A percentile compares a stretch with the other conserved stretches of the same genome.
These are phyloP conservation scores for Mamestra brassicae DNA, from an alignment of 2,888 invertebrate species.

Conservation along the genomic window DNA sequence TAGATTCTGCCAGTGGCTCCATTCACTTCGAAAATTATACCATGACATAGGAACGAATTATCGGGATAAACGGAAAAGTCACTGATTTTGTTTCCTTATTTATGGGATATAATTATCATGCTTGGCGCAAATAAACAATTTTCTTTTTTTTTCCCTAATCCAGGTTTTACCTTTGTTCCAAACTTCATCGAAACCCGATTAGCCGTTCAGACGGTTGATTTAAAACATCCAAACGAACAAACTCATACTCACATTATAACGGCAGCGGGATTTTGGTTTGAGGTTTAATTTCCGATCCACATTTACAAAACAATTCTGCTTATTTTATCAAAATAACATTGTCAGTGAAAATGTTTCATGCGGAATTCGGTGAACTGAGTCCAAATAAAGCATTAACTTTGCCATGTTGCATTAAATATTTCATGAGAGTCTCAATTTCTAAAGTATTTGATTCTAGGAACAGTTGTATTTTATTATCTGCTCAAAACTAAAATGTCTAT, in stretches of 20 bases:
- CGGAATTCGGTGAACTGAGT: not conserved
- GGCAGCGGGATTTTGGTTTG: not conserved
- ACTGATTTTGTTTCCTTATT: too few relatives aligned
- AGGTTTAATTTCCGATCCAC: slow-evolving; percentile 3
- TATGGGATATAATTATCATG: not conserved
- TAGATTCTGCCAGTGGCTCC: not conserved
- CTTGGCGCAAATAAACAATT: not conserved
- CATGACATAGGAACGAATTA: too few relatives aligned
- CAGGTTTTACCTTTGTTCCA: not conserved
- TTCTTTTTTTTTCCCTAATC: not conserved
- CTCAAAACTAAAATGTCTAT: not conserved
- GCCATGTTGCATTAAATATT: not conserved
- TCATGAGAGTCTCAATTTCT: not conserved
- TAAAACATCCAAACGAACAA: not conserved
- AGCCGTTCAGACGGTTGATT: not conserved
- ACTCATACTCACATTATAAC: not conserved
- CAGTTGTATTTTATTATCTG: not conserved
- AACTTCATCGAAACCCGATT: not conserved
- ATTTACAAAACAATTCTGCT: not conserved
- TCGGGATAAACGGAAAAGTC: too few relatives aligned
- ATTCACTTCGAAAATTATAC: not conserved
- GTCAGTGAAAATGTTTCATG: not conserved
- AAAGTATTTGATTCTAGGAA: not conserved
- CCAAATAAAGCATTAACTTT: not conserved
- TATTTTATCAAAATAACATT: slow-evolving; percentile 1